Conservation (phyloP, 1,140 invertebrate genomes). For the Hormaphis cornu region DNA sequence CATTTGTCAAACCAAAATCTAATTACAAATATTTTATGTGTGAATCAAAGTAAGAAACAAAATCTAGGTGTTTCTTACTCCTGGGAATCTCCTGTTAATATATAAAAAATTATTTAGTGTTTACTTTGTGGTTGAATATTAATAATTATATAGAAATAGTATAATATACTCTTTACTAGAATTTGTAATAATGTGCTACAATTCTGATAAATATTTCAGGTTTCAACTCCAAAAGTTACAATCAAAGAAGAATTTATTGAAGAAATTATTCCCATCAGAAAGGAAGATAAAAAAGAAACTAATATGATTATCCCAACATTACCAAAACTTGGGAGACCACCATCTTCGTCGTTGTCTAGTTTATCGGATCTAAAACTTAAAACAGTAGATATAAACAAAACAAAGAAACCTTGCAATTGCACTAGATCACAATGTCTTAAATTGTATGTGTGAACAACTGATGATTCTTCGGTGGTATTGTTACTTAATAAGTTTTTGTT, state of each 20-base stretch:
- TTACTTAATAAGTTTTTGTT: background rate
- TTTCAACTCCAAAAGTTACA: background rate
- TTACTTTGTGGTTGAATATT: too few relatives aligned
- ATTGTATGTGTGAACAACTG: slow-evolving; percentile 53
- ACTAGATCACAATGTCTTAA: slow-evolving; percentile 98
- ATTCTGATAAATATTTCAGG: background rate
- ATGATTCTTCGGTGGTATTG: background rate
- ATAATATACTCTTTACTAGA: too few relatives aligned
- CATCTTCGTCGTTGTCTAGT: background rate
- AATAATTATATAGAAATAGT: too few relatives aligned
- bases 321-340: slow-evolving; percentile 23
- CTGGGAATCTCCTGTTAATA: too few relatives aligned
- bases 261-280: background rate
- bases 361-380: background rate
- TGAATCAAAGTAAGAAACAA: too few relatives aligned
- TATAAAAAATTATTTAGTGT: too few relatives aligned
- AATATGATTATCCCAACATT: background rate
- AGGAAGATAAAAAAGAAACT: slow-evolving; percentile 12
- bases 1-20: too few relatives aligned
- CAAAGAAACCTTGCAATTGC: slow-evolving; percentile 94
- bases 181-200: background rate
- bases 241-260: slow-evolving; percentile 15
- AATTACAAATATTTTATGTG: too few relatives aligned
- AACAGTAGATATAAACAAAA: slow-evolving; percentile 39
- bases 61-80: too few relatives aligned